A percentile compares a stretch with the other conserved stretches of the same genome.
Conservation (phyloP, 2,888 invertebrate genomes). For the Empis livida region DNA sequence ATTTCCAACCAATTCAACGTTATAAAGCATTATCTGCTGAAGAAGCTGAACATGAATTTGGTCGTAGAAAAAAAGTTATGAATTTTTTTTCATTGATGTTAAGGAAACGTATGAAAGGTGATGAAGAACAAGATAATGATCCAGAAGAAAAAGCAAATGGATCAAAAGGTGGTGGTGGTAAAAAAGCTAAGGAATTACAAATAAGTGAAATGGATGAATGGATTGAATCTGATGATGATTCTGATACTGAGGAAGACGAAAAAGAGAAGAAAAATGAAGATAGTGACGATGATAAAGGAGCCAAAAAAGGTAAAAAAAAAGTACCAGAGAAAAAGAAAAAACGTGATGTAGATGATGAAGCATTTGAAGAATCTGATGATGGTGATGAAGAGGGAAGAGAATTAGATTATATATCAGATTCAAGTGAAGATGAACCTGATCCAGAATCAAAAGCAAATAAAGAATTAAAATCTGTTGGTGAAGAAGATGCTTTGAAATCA, state of each 20-base stretch:
- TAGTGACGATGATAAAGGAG: constrained; percentile 44
- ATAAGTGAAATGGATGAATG: constrained; percentile 92
- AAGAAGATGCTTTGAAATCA: constrained; percentile 75
- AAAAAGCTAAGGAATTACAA: constrained; percentile 51
- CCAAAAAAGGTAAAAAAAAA: constrained; percentile 49
- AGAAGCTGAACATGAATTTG: constrained; percentile 96
- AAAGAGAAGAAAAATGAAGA: constrained; percentile 52
- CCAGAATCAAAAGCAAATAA: constrained; percentile 64
- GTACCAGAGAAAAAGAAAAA: constrained; percentile 55
- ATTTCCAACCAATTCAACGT: constrained; percentile 36
- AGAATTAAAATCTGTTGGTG: constrained; percentile 79
- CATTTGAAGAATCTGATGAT: constrained; percentile 92
- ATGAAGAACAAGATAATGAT: constrained; percentile 45
- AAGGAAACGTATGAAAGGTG: constrained; percentile 69
- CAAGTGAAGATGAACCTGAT: constrained; percentile 60
- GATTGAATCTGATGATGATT: constrained; percentile 71
- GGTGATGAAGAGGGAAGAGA: constrained; percentile 94
- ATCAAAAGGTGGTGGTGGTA: constrained; percentile 36
- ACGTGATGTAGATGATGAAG: constrained; percentile 75
- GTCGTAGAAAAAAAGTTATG: constrained; percentile 85
- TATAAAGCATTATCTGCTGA: constrained; percentile 94
- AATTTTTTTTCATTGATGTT: constrained; percentile 94
- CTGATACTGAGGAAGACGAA: constrained; percentile 56
- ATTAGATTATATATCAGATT: constrained; percentile 86
- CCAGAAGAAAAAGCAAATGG: constrained; percentile 52